Percentiles rank a stretch among this genome's conserved stretches.
Conservation (phyloP, 53 echinoderm and acorn worm genomes). For the Pentamera pediparva region DNA sequence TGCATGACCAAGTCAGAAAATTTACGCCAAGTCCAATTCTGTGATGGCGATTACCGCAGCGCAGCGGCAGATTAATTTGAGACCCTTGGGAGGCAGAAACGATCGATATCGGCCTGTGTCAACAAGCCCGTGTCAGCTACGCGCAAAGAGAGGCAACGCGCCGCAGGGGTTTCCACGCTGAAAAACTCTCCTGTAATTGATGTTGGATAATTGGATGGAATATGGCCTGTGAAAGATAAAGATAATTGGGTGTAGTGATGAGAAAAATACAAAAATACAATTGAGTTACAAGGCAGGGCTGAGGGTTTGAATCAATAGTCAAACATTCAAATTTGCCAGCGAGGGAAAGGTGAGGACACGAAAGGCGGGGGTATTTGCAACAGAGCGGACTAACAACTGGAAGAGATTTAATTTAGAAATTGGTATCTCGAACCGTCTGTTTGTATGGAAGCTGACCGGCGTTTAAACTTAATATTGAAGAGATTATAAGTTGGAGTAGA, state of each 20-base stretch:
- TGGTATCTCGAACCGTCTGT: no score
- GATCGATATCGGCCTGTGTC: conserved; percentile 42
- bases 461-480: conserved; percentile 22
- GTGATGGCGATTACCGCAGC: conserved; percentile 21
- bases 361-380: background rate
- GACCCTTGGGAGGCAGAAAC: conserved; percentile 36
- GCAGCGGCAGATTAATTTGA: conserved; percentile 34
- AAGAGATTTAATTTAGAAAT: conserved; percentile 26
- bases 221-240: conserved; percentile 25
- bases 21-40: conserved; percentile 27
- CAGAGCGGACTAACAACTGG: conserved; percentile 1
- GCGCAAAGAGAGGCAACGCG: conserved; percentile 17
- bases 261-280: conserved; percentile 38
- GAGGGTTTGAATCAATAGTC: conserved; percentile 23
- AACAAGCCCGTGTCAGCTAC: conserved; percentile 35
- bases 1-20: conserved; percentile 27
- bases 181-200: conserved; percentile 31
- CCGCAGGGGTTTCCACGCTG: conserved; percentile 12
- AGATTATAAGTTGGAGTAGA: conserved; percentile 4
- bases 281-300: conserved; percentile 23
- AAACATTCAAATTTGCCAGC: background rate
- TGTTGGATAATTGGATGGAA: conserved; percentile 40
- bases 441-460: conserved; percentile 19
- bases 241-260: conserved; percentile 46
- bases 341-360: background rate